Base-by-base conservation (phyloP, 2,113 vertebrate species). In the Petromus typicus region DNA sequence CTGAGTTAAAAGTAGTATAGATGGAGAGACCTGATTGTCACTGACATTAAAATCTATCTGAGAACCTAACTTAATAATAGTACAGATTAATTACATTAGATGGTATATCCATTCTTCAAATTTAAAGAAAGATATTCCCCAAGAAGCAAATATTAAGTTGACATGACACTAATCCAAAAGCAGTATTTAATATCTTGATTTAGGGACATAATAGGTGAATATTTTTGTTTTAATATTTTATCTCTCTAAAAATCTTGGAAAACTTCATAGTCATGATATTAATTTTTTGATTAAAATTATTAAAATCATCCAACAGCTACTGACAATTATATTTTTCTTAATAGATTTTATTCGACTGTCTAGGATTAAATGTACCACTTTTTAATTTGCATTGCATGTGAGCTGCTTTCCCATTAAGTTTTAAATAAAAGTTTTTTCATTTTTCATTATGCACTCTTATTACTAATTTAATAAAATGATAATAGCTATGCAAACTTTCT, bases 361-460 rank as follows among this genome's bases (percentile, higher is more conserved):
- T 98, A 98, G 97, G 98, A 98, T 98, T 97, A 98, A 98, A 98
- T 97, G 66, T 96, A 97, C 97, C 92, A 93, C 81, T 98, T 98
- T 98, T 98, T 98, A 98, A 98, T 98, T 98, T 98, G 95, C 95
- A 96, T 98, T 98, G 89, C 95, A 98, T 98, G 86, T 96, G 96
- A 98, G 57, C 96, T 98, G 95, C 86, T 97, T 98, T 98, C 96
- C 93, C 95, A 98, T 98, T 98, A 98, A 97, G 91, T 90, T 95
- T 98, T 98, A 98, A 98, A 98, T 98, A 98, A 98, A 97, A 98
- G 97, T 94, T 98, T 98, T 97, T 98, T 97, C 80, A 97, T 98
- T 97, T 98, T 98, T 98, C 97, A 98, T 98, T 98, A 98, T 95
- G 30, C 89, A 98, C 76, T 95, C 86, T 98, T 98, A 98, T 98